Conservation (phyloP, 2,797 vertebrate species). For the Molossus alvarezi region DNA sequence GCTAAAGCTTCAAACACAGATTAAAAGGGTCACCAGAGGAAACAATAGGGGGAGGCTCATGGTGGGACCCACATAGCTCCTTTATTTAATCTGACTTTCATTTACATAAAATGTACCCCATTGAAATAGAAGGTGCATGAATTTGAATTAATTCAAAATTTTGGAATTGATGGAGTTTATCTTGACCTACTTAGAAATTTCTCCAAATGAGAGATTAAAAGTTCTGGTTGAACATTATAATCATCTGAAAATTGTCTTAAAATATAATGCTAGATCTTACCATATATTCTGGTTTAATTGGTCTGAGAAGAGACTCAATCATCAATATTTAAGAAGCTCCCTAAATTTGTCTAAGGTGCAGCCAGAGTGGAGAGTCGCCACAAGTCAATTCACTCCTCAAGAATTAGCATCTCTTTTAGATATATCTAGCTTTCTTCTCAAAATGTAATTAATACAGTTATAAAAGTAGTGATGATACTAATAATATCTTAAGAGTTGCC, state of each 20-base stretch:
- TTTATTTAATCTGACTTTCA: conserved; percentile 34
- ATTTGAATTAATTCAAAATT: conserved; percentile 16
- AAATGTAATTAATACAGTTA: conserved; percentile 51
- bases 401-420: conserved; percentile 1
- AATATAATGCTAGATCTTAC: background rate
- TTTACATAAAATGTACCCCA: background rate
- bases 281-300: background rate
- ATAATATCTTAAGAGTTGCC: background rate
- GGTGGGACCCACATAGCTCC: background rate
- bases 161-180: background rate
- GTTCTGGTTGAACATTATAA: background rate
- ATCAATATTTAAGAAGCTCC: background rate
- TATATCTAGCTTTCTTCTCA: background rate
- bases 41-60: rapidly evolving
- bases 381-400: background rate
- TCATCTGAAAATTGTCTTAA: background rate
- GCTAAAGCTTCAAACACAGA: background rate
- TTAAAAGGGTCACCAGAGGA: background rate
- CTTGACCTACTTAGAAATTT: background rate
- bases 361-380: background rate
- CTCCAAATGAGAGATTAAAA: background rate
- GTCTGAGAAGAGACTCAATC: background rate
- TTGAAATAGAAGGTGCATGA: background rate
- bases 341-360: background rate
- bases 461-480: background rate